Conservation (phyloP, 2,888 invertebrate species). For the Machimus rusticus region DNA sequence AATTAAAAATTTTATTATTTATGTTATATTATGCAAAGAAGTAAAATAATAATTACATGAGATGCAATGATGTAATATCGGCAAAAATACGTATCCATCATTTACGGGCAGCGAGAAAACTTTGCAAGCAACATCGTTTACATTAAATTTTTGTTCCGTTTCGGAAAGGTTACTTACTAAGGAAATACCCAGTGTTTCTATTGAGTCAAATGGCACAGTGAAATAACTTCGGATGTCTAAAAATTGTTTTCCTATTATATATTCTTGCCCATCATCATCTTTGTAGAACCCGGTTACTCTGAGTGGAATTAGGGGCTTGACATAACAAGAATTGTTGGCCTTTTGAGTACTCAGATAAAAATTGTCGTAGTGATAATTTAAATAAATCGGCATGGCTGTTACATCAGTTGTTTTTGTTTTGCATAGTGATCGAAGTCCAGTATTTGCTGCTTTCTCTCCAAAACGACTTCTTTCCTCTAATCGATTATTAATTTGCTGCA, state of each 20-base stretch:
- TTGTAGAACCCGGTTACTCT: background rate
- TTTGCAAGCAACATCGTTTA: background rate
- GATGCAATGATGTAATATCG: background rate
- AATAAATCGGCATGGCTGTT: background rate
- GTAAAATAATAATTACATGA: no score
- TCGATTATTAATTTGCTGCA: background rate
- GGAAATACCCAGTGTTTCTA: background rate
- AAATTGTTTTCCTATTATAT: background rate
- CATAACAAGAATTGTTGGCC: background rate
- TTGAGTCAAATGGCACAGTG: background rate
- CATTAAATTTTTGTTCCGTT: background rate
- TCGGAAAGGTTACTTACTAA: background rate
- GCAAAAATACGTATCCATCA: background rate
- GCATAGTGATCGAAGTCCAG: no score
- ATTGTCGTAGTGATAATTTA: background rate
- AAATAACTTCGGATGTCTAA: background rate
- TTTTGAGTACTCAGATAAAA: background rate
- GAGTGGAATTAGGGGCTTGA: background rate
- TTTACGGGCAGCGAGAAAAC: background rate
- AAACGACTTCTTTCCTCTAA: background rate
- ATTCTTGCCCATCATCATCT: constrained; percentile 1
- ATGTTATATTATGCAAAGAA: background rate
- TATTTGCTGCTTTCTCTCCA: background rate
- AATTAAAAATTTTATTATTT: background rate
- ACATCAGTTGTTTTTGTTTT: no score